Base-by-base conservation (phyloP, 2,113 vertebrate genomes). In the Regulus satrapa region DNA sequence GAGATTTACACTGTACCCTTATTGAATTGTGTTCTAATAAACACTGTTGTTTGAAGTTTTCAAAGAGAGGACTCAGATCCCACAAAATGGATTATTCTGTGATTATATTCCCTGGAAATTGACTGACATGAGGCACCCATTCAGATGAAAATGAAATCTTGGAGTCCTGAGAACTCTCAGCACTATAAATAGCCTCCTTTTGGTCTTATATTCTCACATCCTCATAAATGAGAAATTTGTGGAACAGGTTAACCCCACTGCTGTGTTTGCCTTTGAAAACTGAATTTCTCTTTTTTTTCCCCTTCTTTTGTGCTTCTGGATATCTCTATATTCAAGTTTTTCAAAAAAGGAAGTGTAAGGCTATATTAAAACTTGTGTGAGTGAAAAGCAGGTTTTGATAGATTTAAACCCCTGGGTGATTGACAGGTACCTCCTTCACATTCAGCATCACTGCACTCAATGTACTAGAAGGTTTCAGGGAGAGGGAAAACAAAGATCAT, bases 401-500 rank as follows among this genome's bases (percentile, higher is more conserved):
- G 89, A 77, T 88, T 93, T 71, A 72, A 92, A 81, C 54, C 76
- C 62, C 26, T 51, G 43, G 43, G 20, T 85, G 85, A 85, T 8
- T 84, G 92, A 52, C 54, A 75, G 62, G 56, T 73, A 28, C 45
- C 56, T 87, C 83, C 66, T 88, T 92, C 0, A 0, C 52, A 74
- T 69, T 81, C 68, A 59, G 49, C 52, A 87, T 76, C 55, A 24
- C 31, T 43, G 51, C 58, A 93, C 55, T 71, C 48, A 41, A 17
- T 26, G 83, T 92, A 46, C 36, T 89, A 67, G 92, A 90, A 46
- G 49, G 45, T 74, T 93, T 95, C 64, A 79, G 76, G 64, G 38
- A 89, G 20, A 56, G 31, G 31, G 34, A 92, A 97, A 96, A 89
- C 56, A 88, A 89, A 82, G 85, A 83, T 80, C 68, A 40, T 72